Evolutionary conservation across 2,113 vertebrate species (phyloP).

Genomic region (Callipepla californica): DNA sequence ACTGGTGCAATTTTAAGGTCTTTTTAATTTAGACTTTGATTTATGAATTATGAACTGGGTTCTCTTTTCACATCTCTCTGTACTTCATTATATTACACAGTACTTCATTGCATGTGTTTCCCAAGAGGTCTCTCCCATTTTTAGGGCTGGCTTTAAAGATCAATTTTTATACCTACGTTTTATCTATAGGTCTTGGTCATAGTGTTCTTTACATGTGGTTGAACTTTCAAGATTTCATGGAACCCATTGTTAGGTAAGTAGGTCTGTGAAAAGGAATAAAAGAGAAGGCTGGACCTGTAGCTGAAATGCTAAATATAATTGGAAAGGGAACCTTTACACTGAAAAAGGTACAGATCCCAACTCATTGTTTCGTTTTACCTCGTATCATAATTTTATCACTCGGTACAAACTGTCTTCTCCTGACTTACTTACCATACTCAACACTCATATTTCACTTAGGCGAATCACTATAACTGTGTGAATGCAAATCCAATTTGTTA

Average conservation of each 20-base stretch:
- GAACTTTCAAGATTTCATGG: conserved; percentile 11
- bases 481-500: background rate
- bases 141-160: conserved; percentile 21
- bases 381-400: background rate
- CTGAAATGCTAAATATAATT: background rate
- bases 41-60: background rate
- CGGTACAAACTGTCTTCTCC: background rate
- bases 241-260: conserved; percentile 4
- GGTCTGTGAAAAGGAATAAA: conserved; percentile 18
- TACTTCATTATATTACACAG: background rate
- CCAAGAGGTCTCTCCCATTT: background rate
- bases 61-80: background rate
- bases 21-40: background rate
- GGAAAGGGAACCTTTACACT: background rate
- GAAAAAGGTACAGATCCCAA: background rate
- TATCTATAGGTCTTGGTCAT: background rate
- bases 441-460: background rate
- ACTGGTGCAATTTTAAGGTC: background rate
- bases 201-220: background rate
- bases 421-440: background rate
- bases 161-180: background rate
- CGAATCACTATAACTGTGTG: background rate
- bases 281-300: background rate
- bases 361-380: background rate
- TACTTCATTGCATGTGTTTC: background rate